Evolutionary conservation across 2,888 invertebrate species (phyloP), one percentile per base, ranked within the genome.

Genomic region (Ochropleura leucogaster): DNA sequence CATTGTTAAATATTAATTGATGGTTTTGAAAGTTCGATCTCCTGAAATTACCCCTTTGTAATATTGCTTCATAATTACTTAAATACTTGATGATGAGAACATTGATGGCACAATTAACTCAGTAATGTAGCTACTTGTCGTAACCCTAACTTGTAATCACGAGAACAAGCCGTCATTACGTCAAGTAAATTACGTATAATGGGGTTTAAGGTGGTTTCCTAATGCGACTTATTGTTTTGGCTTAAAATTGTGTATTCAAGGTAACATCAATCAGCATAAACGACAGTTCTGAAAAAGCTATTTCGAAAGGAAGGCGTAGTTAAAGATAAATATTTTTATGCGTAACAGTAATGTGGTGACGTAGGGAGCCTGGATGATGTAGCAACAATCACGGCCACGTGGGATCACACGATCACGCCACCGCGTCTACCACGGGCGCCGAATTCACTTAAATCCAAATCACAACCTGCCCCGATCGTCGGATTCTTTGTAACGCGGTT

Each of bases 331-430:
- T 68, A 70, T 75, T 68, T 74, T 69, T 49, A 80, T 59, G 42
- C 51, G 63, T 70, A 68, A 76, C 63, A 57, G 65, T 68, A 79
- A 79, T 53, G 60, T 30, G 16, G 59, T 85, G 77, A 85, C 85
- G 82, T 75, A 74, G 68, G 44, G 44, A 72, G 64, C 53, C 60
- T 75, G 60, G 71, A 59, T 74, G 78, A 77, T 77, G 80, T 74
- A 78, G 76, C 68, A 75, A 68, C 72, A 79, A 77, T 76, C 72
- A 72, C 72, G 46, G 77, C 83, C 86, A 86, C 86, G 85, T 86
- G 86, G 78, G 77, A 59, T 79, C 75, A 70, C 65, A 42, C 77
- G 85, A 85, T 87, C 87, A 87, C 86, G 88, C 88, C 88, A 87
- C 82, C 67, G 68, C 53, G 73, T 78, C 81, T 87, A 87, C 86